phyloP scores from a whole-genome alignment of 2,797 vertebrate genomes.

The Pipistrellus nathusii region DNA sequence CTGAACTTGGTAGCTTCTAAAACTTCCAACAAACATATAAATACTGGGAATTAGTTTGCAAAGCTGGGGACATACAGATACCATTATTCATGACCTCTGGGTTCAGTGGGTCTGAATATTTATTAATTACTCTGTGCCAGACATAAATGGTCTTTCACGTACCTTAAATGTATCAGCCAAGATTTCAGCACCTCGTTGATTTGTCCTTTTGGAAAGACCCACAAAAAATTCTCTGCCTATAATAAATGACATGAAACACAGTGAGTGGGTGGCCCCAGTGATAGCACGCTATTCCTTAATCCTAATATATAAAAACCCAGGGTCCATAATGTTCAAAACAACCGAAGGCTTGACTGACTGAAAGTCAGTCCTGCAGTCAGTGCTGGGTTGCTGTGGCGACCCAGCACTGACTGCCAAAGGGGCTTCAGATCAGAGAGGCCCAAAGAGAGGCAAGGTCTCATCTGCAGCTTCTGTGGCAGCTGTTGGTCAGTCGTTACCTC shows the following conservation, averaged over 20 bases:
- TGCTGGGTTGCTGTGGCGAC: no score
- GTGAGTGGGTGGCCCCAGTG: constrained; percentile 37
- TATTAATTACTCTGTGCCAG: constrained; percentile 61
- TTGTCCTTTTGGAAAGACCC: constrained; percentile 97
- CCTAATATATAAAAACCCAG: no score
- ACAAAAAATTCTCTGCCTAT: constrained; percentile 98
- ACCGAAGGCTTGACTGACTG: no score
- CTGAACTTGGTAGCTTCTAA: constrained; percentile 46
- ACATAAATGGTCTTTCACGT: constrained; percentile 75
- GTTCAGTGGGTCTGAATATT: constrained; percentile 52
- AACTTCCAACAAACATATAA: constrained; percentile 55
- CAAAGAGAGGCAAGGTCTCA: no score
- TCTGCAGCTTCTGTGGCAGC: no score
- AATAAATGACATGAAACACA: constrained; percentile 71
- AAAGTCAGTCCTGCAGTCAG: no score
- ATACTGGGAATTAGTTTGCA: constrained; percentile 67
- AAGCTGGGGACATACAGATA: constrained; percentile 54
- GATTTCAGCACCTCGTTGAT: constrained; percentile 98
- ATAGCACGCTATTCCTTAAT: not conserved
- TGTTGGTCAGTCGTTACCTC: no score
- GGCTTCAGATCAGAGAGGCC: no score
- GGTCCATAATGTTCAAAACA: no score
- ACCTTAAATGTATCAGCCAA: constrained; percentile 98
- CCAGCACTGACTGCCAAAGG: no score
- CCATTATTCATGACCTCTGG: constrained; percentile 26